Evolutionary conservation across 2,113 vertebrate genomes (phyloP), one percentile per base, ranked within the genome.

Genomic region (Eubucco bourcierii): DNA sequence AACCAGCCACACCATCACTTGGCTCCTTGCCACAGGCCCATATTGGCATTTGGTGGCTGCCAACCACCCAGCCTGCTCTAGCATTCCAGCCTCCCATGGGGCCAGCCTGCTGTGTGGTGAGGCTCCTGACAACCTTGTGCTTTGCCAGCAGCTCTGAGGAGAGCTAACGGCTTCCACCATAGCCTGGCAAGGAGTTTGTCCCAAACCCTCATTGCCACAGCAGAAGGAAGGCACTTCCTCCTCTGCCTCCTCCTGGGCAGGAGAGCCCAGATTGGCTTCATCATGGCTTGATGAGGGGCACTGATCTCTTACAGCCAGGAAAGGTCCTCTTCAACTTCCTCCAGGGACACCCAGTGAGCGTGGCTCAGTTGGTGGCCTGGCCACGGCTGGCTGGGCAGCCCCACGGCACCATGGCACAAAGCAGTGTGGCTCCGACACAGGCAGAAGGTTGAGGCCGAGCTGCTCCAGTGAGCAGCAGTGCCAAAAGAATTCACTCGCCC

Each of bases 51-150:
- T 3, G 2, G 47, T 0, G 12, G 71, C 79, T 68, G 59, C 75
- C 0, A 4, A 60, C 11, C 59, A 20, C n/a, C 21, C 68, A 55
- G 73, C 79, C 55, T 39, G 44, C 78, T 70, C 70, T 15, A 2
- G 44, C 60, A 61, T 5, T 28, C 29, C 0, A 0, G 47, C 53
- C 31, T 1, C 0, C 58, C 59, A 56, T 0, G 0, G 44, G 72
- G 44, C 33, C 56, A 65, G 60, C 41, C 63, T 0, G 0, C 70
- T 2, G 4, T 23, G 17, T 15, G 13, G 33, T 0, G 4, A 82
- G 29, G 47, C 27, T 77, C 50, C 21, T 2, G 2, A 14, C 6
- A 3, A 7, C 27, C 7, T 50, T 25, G 46, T 0, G 31, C 59
- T 82, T 50, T 64, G 53, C 53, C 66, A 46, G 65, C 52, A 84